A percentile compares a stretch with the other conserved stretches of the same genome.
Conservation (phyloP, 2,113 vertebrate species). For the Gnathonemus longibarbis region DNA sequence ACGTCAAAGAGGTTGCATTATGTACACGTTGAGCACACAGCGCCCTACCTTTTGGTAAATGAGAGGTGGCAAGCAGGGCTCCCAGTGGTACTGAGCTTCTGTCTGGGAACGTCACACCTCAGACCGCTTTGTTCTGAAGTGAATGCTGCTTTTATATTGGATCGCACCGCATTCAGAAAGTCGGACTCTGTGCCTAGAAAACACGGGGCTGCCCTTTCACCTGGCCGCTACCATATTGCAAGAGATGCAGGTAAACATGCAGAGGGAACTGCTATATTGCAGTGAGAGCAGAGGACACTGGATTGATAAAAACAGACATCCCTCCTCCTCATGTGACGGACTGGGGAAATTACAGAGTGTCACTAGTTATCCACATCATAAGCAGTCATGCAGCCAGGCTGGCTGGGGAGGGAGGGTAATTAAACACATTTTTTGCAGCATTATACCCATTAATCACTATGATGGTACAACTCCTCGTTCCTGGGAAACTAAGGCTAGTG, state of each 20-base stretch:
- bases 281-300: not conserved
- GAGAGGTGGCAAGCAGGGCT: not conserved
- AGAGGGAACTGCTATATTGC: not conserved
- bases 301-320: conserved; percentile 10
- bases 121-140: not conserved
- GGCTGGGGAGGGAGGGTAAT: not conserved
- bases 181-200: not conserved
- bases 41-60: not conserved
- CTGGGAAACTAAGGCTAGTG: not conserved
- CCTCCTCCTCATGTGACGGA: not conserved
- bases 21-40: not conserved
- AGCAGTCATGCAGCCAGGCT: not conserved
- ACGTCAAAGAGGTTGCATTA: not conserved
- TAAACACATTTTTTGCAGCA: conserved; percentile 9
- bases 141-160: not conserved
- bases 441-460: conserved; percentile 10
- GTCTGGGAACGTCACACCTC: not conserved
- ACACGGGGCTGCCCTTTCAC: not conserved
- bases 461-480: not conserved
- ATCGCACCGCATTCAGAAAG: not conserved
- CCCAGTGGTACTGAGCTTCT: not conserved
- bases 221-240: not conserved
- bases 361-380: conserved; percentile 13
- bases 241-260: not conserved
- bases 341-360: conserved; percentile 17